A percentile compares a stretch with the other conserved stretches of the same genome.
Conservation (phyloP, 2,113 vertebrate species). For the Paracanthobrama guichenoti region DNA sequence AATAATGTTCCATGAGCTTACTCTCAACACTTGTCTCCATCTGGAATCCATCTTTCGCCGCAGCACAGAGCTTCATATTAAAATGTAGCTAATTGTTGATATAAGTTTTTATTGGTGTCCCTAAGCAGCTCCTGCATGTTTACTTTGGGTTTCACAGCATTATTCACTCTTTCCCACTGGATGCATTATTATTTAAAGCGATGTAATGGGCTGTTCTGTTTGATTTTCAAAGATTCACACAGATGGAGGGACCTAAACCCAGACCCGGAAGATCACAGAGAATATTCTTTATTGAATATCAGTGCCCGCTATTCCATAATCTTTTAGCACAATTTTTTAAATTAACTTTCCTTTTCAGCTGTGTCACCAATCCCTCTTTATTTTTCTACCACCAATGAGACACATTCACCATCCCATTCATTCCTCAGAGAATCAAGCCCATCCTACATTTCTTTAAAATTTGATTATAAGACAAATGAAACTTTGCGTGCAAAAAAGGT, state of each 20-base stretch:
- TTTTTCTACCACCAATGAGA: too few species aligned
- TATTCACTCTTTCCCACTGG: neutral
- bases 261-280: too few species aligned
- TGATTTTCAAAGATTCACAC: neutral
- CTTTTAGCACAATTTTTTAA: too few species aligned
- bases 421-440: too few species aligned
- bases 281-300: neutral
- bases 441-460: too few species aligned
- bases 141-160: neutral
- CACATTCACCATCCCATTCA: too few species aligned
- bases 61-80: neutral
- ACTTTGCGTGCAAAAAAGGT: too few species aligned
- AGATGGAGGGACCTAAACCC: neutral
- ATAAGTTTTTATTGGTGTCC: neutral
- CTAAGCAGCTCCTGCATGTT: neutral
- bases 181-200: neutral
- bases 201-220: neutral
- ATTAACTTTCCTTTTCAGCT: too few species aligned
- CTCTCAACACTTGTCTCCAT: neutral
- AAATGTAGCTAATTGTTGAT: neutral
- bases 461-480: too few species aligned
- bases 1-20: constrained; percentile 10
- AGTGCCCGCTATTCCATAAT: too few species aligned
- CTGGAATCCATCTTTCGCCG: constrained; percentile 2
- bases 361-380: too few species aligned